A percentile compares a stretch with the other conserved stretches of the same genome.
Evolutionary conservation across 2,113 vertebrate genomes (phyloP).

Genomic region (Oceanodroma tethys): DNA sequence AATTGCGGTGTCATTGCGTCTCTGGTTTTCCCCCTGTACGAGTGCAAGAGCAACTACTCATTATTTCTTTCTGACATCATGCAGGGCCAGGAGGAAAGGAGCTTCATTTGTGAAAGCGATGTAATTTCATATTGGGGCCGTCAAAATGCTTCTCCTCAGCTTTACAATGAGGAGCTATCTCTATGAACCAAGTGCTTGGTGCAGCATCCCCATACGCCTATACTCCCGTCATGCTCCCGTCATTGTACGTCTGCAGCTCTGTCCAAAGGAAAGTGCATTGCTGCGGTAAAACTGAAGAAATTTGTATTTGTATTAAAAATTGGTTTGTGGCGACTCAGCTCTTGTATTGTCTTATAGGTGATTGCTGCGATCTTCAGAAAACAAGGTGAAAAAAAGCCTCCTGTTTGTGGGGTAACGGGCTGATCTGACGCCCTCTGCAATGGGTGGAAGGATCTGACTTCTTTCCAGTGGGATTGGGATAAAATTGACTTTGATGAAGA

Average conservation of each 20-base stretch:
- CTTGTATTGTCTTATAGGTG: not conserved
- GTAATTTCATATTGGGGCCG: not conserved
- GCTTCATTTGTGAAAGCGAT: not conserved
- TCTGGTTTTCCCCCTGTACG: not conserved
- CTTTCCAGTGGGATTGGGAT: not conserved
- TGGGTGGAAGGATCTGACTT: not conserved
- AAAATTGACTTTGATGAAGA: not conserved
- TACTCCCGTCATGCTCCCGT: fast-evolving
- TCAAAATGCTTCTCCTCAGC: not conserved
- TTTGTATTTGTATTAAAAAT: not conserved
- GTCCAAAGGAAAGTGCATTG: not conserved
- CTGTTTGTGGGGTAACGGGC: not conserved
- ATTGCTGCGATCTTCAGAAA: not conserved
- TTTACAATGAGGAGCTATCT: not conserved
- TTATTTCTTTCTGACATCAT: not conserved
- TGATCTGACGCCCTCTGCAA: not conserved
- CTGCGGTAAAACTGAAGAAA: not conserved
- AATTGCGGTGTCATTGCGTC: fast-evolving
- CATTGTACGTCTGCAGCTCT: not conserved
- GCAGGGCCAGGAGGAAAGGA: not conserved
- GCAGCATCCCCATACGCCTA: fast-evolving
- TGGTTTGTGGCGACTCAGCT: not conserved
- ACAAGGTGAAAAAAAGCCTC: not conserved
- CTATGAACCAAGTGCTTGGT: not conserved
- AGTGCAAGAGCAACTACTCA: not conserved